These are phyloP conservation scores for Lasioglossum figueresi DNA, from an alignment of 2,888 invertebrate species.

Conservation along the genomic window DNA sequence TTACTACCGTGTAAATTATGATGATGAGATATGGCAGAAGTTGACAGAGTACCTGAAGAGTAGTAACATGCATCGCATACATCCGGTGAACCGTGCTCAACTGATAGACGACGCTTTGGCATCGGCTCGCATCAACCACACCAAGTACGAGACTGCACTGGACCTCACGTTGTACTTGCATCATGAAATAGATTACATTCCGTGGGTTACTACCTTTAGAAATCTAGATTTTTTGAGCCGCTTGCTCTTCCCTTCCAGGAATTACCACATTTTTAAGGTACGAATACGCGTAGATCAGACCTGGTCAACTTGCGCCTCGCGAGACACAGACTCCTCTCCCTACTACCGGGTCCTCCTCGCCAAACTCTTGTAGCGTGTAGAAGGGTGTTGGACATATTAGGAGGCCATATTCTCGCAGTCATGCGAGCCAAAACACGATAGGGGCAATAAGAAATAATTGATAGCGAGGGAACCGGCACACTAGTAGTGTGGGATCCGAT, in stretches of 20 bases:
- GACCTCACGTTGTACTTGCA: slow-evolving; percentile 86
- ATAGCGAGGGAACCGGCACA: too few relatives aligned
- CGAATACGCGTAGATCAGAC: too few relatives aligned
- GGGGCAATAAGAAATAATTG: too few relatives aligned
- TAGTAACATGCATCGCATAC: slow-evolving; percentile 84
- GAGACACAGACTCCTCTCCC: too few relatives aligned
- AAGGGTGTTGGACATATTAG: too few relatives aligned
- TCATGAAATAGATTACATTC: slow-evolving; percentile 87
- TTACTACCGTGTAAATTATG: slow-evolving; percentile 86
- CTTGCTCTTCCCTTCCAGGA: not conserved
- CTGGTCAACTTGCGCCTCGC: too few relatives aligned
- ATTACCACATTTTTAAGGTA: slow-evolving; percentile 44
- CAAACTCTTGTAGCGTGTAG: too few relatives aligned
- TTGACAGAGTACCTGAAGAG: slow-evolving; percentile 84
- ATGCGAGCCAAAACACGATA: too few relatives aligned
- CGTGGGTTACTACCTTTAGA: slow-evolving; percentile 88
- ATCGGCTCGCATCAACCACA: slow-evolving; percentile 85
- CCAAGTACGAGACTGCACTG: slow-evolving; percentile 82
- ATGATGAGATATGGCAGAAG: slow-evolving; percentile 87
- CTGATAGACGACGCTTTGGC: slow-evolving; percentile 90
- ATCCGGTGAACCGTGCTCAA: slow-evolving; percentile 89
- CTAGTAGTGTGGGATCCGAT: too few relatives aligned
- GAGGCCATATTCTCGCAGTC: too few relatives aligned
- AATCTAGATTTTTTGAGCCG: slow-evolving; percentile 34
- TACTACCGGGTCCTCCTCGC: too few relatives aligned